These are phyloP conservation scores for Brachypteracias leptosomus DNA, from an alignment of 2,113 vertebrate species.

Conservation along the genomic window DNA sequence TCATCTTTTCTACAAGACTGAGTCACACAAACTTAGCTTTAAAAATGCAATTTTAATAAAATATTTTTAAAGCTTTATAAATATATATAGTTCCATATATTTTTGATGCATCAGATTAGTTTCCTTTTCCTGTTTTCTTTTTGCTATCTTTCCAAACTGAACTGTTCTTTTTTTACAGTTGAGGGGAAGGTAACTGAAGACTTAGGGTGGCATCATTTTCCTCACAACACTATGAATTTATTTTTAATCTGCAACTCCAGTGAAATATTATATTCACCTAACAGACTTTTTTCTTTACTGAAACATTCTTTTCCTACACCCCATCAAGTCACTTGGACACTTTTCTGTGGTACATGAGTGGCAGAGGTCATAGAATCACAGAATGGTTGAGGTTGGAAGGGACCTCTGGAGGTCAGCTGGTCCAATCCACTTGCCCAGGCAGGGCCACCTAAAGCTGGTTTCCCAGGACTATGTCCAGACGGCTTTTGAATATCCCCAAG, in stretches of 20 bases:
- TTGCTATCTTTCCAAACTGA: background rate
- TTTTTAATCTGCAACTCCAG: background rate
- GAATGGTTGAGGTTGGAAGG: background rate
- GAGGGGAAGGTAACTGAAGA: background rate
- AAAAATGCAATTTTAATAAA: background rate
- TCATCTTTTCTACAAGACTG: background rate
- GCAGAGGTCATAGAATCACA: background rate
- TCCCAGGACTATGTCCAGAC: background rate
- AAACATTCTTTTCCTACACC: background rate
- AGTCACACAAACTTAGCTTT: background rate
- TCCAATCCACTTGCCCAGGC: background rate
- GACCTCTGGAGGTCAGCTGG: background rate
- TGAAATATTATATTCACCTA: background rate
- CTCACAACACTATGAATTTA: background rate
- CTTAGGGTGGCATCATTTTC: background rate
- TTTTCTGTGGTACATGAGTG: background rate
- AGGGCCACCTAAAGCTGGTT: background rate
- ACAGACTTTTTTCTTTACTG: background rate
- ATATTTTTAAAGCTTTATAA: background rate
- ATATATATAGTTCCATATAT: background rate
- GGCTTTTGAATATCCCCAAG: background rate
- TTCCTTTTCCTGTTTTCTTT: background rate
- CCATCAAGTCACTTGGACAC: background rate
- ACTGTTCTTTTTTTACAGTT: background rate
- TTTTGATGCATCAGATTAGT: background rate